These are phyloP conservation scores for Danaus plexippus DNA, from an alignment of 1,140 invertebrate species.

Conservation along the genomic window DNA sequence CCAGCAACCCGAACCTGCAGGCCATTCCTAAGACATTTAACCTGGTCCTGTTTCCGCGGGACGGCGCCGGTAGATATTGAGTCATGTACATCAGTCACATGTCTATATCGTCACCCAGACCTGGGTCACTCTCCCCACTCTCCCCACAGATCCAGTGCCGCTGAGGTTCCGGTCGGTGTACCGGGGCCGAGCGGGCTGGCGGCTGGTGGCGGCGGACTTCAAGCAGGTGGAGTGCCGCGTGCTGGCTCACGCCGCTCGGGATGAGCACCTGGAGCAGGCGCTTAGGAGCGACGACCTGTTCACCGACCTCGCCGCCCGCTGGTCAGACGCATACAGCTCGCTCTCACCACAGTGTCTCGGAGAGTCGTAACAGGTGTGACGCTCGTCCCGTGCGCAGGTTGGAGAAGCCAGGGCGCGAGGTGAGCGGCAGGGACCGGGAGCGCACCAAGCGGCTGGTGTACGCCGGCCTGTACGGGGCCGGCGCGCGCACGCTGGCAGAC, in stretches of 20 bases:
- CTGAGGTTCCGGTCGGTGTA: conserved; percentile 54
- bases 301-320: conserved; percentile 64
- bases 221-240: conserved; percentile 75
- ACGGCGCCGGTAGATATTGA: conserved; percentile 13
- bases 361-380: too few relatives aligned
- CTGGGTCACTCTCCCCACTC: too few relatives aligned
- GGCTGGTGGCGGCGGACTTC: conserved; percentile 72
- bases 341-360: too few relatives aligned
- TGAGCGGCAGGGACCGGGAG: conserved; percentile 63
- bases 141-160: background rate
- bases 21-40: conserved; percentile 72
- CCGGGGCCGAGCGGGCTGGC: conserved; percentile 38
- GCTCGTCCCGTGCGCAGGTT: conserved; percentile 43
- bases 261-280: conserved; percentile 53
- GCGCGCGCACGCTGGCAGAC: conserved; percentile 69
- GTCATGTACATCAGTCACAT: too few relatives aligned
- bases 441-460: conserved; percentile 75
- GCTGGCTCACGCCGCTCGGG: conserved; percentile 70
- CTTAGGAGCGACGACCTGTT: conserved; percentile 70
- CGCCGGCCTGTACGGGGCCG: conserved; percentile 75
- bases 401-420: conserved; percentile 31
- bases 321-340: conserved; percentile 39
- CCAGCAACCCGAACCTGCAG: conserved; percentile 74
- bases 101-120: too few relatives aligned
- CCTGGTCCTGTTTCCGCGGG: conserved; percentile 37